Evolutionary conservation across 1,140 invertebrate genomes (phyloP), one percentile per base, ranked within the genome.

Genomic region (Tetragonula clypearis): DNA sequence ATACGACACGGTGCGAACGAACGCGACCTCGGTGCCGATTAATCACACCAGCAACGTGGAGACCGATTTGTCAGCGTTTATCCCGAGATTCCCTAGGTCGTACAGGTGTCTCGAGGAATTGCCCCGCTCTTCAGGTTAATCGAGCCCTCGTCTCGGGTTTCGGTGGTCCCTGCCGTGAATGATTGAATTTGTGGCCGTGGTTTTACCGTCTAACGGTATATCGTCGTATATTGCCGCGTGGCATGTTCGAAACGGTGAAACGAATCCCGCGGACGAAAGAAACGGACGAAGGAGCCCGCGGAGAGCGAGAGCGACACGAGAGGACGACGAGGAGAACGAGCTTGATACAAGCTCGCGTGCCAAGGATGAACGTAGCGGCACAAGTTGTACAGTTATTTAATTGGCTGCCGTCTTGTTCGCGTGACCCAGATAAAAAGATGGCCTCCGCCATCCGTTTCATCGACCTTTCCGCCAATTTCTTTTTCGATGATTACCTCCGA

Each of bases 381-480:
- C 82, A 30, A 55, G 49, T 72, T 86, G 90, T 93, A 94, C 92
- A 93, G 93, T 94, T 94, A 93, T 74, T 92, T 92, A 92, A 93
- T 94, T 92, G 92, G 88, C 88, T 90, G 87, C 90, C 90, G 79
- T 86, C 87, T 90, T 77, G 88, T 81, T 90, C 84, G 82, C 74
- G 77, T 82, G 90, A 90, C 87, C 90, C 87, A 92, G 85, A 92
- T 92, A 90, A 82, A 88, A 83, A 0, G 68, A 73, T 85, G 74
- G 66, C 49, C 87, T 86, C 58, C 66, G 35, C 49, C 30, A 30
- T 30, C 30, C 35, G 79, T 56, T 79, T 85, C 55, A 35, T 49
- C 58, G 41, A 82, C 53, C 73, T 82, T 76, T 30, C 26, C 55
- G 23, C 49, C 55, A 82, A 65, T 75, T 68, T 76, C 21, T 58